Percentiles rank a stretch among this genome's conserved stretches.
These are phyloP conservation scores for Aurelia aurita complex sp. Pacific DNA, from an alignment of 30 jellyfish, hydroid and myxozoan genomes.

Conservation along the genomic window DNA sequence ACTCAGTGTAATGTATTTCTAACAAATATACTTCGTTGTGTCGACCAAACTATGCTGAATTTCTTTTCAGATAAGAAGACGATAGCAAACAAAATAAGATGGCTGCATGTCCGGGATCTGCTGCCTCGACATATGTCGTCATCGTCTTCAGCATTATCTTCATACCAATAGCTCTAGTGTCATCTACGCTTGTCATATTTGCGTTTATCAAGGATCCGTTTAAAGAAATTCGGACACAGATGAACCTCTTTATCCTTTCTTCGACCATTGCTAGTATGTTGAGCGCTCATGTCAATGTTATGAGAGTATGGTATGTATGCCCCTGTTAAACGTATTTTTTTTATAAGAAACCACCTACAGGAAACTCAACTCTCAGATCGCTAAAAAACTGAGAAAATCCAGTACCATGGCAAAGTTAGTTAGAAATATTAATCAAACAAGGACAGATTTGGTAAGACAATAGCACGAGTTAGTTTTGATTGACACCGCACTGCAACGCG, in stretches of 20 bases:
- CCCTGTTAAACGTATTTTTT: background rate
- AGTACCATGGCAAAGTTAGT: too few relatives aligned
- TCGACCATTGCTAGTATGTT: slow-evolving; percentile 23
- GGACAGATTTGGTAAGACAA: too few relatives aligned
- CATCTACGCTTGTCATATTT: slow-evolving; percentile 6
- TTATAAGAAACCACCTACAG: too few relatives aligned
- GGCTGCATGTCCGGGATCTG: slow-evolving; percentile 3
- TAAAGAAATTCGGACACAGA: background rate
- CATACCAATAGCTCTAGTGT: slow-evolving; percentile 12
- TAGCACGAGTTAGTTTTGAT: too few relatives aligned
- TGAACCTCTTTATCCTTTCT: slow-evolving; percentile 6
- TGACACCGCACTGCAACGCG: too few relatives aligned
- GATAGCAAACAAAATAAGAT: background rate
- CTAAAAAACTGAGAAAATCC: too few relatives aligned
- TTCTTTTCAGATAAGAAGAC: background rate
- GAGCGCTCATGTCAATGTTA: slow-evolving; percentile 4
- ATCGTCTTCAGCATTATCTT: background rate
- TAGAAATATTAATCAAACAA: too few relatives aligned
- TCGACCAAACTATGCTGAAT: too few relatives aligned
- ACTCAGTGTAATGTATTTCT: too few relatives aligned
- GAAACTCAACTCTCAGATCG: too few relatives aligned
- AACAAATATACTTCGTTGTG: too few relatives aligned
- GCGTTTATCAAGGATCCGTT: slow-evolving; percentile 7
- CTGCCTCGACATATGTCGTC: background rate
- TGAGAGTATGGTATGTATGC: slow-evolving; percentile 7